A percentile compares a stretch with the other conserved stretches of the same genome.
These are phyloP conservation scores for Trisateles emortualis DNA, from an alignment of 2,888 invertebrate species.

Conservation along the genomic window DNA sequence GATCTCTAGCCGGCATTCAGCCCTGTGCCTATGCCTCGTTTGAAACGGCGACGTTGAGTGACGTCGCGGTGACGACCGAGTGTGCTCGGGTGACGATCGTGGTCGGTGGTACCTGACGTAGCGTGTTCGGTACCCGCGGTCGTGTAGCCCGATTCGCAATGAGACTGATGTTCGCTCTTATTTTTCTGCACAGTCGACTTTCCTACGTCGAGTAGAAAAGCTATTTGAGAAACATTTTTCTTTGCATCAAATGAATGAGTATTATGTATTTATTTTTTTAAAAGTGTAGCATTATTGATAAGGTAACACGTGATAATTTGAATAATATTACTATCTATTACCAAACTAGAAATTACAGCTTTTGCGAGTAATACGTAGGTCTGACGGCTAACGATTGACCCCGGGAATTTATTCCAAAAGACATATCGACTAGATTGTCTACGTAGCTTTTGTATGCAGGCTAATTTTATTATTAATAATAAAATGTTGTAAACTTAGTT, in stretches of 20 bases:
- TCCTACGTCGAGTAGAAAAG: conserved; percentile 35
- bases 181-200: conserved; percentile 40
- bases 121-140: conserved; percentile 25
- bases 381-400: conserved; percentile 42
- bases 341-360: conserved; percentile 44
- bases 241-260: conserved; percentile 68
- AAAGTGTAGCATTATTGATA: conserved; percentile 54
- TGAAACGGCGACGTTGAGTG: conserved; percentile 34
- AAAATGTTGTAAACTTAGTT: conserved; percentile 52
- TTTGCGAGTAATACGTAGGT: conserved; percentile 43
- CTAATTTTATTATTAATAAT: conserved; percentile 44
- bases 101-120: conserved; percentile 6
- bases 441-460: conserved; percentile 67
- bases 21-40: conserved; percentile 48
- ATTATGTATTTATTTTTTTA: conserved; percentile 78
- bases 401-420: conserved; percentile 59
- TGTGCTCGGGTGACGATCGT: conserved; percentile 13
- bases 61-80: conserved; percentile 3
- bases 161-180: conserved; percentile 61
- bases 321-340: conserved; percentile 46
- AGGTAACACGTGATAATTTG: conserved; percentile 58
- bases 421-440: conserved; percentile 71
- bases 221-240: conserved; percentile 52
- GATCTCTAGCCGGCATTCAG: conserved; percentile 76
- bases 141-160: conserved; percentile 45